These are phyloP conservation scores for Sebastiscus tertius DNA, from an alignment of 2,797 vertebrate species.

Conservation along the genomic window DNA sequence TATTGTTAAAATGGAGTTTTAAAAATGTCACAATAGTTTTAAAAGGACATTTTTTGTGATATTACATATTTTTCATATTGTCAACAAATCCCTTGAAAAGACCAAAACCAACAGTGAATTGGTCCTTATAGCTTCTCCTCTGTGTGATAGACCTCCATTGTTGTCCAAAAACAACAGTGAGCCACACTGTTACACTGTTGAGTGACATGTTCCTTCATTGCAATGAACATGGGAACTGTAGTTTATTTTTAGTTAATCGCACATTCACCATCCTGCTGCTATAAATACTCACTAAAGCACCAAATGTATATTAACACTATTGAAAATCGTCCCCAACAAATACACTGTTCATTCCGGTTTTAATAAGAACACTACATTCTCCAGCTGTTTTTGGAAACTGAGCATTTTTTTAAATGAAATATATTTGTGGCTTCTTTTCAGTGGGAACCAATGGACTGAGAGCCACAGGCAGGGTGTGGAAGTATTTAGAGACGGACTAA, in stretches of 20 bases:
- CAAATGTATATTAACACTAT: slow-evolving; percentile 1
- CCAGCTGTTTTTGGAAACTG: neutral
- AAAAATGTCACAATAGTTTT: neutral
- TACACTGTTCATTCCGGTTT: neutral
- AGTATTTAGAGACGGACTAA: neutral
- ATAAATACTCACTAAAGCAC: neutral
- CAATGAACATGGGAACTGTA: neutral
- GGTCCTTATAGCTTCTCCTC: neutral
- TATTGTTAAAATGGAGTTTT: neutral
- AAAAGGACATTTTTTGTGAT: neutral
- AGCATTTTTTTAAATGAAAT: neutral
- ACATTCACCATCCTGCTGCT: neutral
- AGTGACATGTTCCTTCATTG: neutral
- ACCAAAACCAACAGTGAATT: neutral
- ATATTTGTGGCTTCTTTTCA: neutral
- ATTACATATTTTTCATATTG: neutral
- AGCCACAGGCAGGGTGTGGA: neutral
- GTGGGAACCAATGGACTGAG: neutral
- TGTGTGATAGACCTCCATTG: neutral
- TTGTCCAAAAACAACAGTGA: neutral
- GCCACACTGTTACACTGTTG: neutral
- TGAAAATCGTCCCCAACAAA: slow-evolving; percentile 13
- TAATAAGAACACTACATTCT: neutral
- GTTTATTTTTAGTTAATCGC: neutral
- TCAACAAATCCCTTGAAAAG: slow-evolving; percentile 19